Conservation (phyloP, 2,888 invertebrate genomes). For the Conistra vaccinii region DNA sequence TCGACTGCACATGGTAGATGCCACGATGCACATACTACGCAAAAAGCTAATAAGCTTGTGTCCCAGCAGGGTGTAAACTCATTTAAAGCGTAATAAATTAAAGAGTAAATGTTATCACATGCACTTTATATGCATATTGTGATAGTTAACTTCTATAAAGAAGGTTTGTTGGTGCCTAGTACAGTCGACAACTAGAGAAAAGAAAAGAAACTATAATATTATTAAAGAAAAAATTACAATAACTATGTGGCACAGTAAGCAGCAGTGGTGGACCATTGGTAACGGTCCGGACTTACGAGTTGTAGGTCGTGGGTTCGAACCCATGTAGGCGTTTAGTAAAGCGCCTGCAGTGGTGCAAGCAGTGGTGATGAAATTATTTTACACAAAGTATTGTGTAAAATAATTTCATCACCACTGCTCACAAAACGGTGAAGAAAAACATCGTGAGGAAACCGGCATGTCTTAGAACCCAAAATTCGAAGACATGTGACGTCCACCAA, state of each 20-base stretch:
- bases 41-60: slow-evolving; percentile 23
- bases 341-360: too few species aligned
- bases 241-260: neutral
- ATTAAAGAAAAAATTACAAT: neutral
- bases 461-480: too few species aligned
- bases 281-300: too few species aligned
- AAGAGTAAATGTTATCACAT: slow-evolving; percentile 24
- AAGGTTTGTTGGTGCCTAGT: neutral
- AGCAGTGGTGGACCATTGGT: too few species aligned
- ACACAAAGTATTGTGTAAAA: too few species aligned
- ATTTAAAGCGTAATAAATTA: slow-evolving; percentile 57
- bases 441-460: too few species aligned
- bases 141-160: neutral
- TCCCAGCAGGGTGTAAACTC: slow-evolving; percentile 40
- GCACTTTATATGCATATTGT: slow-evolving; percentile 15
- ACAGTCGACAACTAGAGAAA: neutral
- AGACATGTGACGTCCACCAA: too few species aligned
- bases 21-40: neutral
- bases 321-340: too few species aligned
- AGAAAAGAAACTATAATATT: neutral
- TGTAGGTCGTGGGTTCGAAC: too few species aligned
- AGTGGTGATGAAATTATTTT: too few species aligned
- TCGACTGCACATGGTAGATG: neutral
- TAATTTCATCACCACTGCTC: too few species aligned
- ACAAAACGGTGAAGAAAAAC: too few species aligned